Percentiles rank a stretch among this genome's conserved stretches.
Conservation (phyloP, 2,797 vertebrate species). For the Cynodonichthys magdalenae region DNA sequence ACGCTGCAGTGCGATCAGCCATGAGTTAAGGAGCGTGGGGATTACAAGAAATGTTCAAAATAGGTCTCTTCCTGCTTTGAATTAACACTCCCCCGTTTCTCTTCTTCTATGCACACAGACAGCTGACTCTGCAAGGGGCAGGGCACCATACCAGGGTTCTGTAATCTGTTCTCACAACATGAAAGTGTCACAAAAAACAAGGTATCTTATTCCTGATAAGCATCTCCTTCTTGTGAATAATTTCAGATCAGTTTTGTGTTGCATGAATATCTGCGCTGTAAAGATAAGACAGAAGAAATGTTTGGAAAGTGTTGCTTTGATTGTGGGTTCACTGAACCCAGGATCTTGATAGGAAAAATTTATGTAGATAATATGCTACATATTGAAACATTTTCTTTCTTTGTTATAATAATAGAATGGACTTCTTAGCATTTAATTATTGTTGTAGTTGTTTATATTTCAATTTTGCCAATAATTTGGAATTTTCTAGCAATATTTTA, state of each 20-base stretch:
- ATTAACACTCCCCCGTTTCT: conserved; percentile 28
- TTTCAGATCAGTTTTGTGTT: conserved; percentile 44
- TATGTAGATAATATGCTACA: conserved; percentile 4
- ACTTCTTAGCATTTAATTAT: no score
- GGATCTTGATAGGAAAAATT: conserved; percentile 11
- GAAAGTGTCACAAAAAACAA: conserved; percentile 48
- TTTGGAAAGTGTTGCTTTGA: conserved; percentile 9
- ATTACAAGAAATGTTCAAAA: conserved; percentile 60
- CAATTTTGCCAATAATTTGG: no score
- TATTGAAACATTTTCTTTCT: no score
- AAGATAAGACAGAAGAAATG: conserved; percentile 54
- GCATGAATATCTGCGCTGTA: conserved; percentile 42
- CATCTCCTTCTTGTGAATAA: conserved; percentile 43
- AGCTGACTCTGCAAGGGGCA: conserved; percentile 30
- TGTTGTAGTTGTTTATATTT: no score
- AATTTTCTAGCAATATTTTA: no score
- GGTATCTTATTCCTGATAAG: conserved; percentile 34
- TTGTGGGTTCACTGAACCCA: conserved; percentile 25
- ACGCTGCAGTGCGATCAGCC: conserved; percentile 39
- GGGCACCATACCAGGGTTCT: conserved; percentile 33
- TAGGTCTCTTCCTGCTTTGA: conserved; percentile 47
- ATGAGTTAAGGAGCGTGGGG: conserved; percentile 51
- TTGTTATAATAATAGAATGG: no score
- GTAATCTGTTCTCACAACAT: conserved; percentile 55
- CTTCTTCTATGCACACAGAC: conserved; percentile 38